Evolutionary conservation across 2,888 invertebrate species (phyloP).

Genomic region (Osedax frankpressi): DNA sequence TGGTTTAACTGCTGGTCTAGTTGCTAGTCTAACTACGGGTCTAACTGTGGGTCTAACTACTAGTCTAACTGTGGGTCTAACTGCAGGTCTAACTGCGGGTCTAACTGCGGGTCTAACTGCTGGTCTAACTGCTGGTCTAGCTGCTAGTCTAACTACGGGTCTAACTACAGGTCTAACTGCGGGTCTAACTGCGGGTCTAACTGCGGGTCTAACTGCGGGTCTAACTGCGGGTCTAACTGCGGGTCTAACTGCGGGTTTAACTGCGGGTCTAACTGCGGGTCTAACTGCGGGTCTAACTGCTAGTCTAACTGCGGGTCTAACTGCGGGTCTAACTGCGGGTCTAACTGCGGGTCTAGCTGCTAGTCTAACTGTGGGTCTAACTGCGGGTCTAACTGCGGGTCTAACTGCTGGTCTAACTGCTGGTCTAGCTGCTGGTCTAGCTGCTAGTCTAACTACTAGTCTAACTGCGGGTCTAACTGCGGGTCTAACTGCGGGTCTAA

Average conservation of each 20-base stretch:
- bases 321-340: neutral
- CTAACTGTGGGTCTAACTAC: neutral
- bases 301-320: neutral
- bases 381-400: neutral
- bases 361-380: neutral
- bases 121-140: neutral
- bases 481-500: neutral
- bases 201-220: neutral
- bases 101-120: neutral
- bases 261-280: neutral
- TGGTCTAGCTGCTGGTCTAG: neutral
- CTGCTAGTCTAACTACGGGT: neutral
- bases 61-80: neutral
- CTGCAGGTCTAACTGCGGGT: neutral
- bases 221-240: neutral
- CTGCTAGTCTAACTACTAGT: neutral
- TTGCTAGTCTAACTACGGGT: neutral
- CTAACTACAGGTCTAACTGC: neutral
- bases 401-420: neutral
- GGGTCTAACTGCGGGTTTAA: neutral
- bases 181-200: neutral
- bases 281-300: neutral
- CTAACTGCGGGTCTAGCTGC: neutral
- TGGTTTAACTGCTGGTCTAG: neutral
- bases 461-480: neutral